These are phyloP conservation scores for Cyclina sinensis DNA, from an alignment of 1,140 invertebrate genomes.

Conservation along the genomic window DNA sequence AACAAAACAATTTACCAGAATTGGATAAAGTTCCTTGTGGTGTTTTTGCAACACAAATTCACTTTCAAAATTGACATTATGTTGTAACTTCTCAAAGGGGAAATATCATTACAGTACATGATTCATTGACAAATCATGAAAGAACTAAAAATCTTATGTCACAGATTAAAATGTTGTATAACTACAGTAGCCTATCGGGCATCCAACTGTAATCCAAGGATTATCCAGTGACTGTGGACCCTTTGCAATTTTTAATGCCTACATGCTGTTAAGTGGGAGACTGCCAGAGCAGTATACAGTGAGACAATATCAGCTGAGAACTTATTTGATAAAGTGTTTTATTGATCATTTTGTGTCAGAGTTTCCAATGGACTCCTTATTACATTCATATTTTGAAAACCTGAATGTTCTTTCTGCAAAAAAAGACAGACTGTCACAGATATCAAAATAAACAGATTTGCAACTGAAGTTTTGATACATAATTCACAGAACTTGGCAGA, in stretches of 20 bases:
- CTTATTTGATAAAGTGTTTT: too few relatives aligned
- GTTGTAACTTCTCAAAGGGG: background rate
- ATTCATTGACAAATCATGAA: background rate
- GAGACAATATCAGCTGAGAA: background rate
- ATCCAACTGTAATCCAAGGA: background rate
- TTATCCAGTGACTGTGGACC: background rate
- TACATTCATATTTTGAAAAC: background rate
- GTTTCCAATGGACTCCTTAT: background rate
- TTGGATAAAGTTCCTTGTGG: too few relatives aligned
- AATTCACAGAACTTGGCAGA: too few relatives aligned
- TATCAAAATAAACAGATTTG: background rate
- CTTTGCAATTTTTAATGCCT: background rate
- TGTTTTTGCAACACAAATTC: background rate
- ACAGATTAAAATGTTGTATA: background rate
- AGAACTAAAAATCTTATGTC: background rate
- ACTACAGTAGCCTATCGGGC: background rate
- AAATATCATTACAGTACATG: background rate
- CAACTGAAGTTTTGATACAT: too few relatives aligned
- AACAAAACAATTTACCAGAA: too few relatives aligned
- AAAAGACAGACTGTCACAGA: background rate
- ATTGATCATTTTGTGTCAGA: background rate
- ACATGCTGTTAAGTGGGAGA: background rate
- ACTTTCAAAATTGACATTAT: background rate
- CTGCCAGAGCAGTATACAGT: background rate
- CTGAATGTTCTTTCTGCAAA: background rate